Percentiles rank a stretch among this genome's conserved stretches.
phyloP scores from a whole-genome alignment of 2,113 vertebrate species.

The Rhinopomastus cyanomelas region DNA sequence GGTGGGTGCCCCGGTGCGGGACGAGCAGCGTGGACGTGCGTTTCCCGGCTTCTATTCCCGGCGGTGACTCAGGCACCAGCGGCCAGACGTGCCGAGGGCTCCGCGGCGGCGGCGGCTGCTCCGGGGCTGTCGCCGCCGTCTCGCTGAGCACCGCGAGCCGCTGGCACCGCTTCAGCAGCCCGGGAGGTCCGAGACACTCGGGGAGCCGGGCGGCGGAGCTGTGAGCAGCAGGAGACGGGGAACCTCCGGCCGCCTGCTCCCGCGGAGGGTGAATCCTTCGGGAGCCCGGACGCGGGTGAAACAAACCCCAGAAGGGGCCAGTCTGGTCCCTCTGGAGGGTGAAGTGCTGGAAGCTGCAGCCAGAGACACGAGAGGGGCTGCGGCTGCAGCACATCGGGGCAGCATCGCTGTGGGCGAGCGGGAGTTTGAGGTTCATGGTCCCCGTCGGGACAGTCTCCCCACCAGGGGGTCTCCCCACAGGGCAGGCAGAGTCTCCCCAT shows the following conservation, averaged over 20 bases:
- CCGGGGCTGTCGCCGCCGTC: not conserved
- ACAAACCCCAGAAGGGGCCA: not conserved
- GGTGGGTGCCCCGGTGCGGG: not conserved
- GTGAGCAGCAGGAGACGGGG: not conserved
- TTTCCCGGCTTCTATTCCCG: not conserved
- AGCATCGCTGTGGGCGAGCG: not conserved
- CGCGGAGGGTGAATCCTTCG: not conserved
- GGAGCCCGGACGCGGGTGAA: not conserved
- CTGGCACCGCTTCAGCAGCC: not conserved
- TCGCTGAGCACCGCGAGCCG: accelerated
- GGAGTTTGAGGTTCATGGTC: not conserved
- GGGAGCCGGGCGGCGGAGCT: accelerated
- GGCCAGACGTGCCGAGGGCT: not conserved
- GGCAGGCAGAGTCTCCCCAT: no score
- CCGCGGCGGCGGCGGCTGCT: not conserved
- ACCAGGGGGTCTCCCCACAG: no score
- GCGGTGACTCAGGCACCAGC: not conserved
- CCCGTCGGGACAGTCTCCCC: no score
- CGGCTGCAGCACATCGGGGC: not conserved
- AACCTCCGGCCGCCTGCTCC: not conserved
- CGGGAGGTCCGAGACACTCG: not conserved
- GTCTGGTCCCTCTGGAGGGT: not conserved
- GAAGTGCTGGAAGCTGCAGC: not conserved
- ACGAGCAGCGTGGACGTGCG: not conserved
- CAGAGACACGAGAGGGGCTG: not conserved